phyloP scores from a whole-genome alignment of 2,113 vertebrate species.

The Eulacestoma nigropectus region DNA sequence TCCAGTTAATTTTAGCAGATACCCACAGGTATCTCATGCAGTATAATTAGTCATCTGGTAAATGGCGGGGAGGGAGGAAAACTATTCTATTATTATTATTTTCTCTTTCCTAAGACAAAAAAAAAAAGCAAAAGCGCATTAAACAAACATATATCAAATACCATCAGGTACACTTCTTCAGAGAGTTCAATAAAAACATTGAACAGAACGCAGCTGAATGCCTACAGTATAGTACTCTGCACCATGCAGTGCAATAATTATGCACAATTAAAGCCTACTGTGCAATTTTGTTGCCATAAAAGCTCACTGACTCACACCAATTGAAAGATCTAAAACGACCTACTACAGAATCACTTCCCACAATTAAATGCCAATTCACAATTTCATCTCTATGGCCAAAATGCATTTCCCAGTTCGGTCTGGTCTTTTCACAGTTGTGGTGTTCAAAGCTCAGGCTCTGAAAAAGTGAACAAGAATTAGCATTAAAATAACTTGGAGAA shows the following conservation, averaged over 20 bases:
- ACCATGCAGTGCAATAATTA: constrained; percentile 69
- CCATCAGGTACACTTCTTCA: constrained; percentile 10
- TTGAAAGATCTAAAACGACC: constrained; percentile 40
- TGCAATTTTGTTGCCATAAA: constrained; percentile 67
- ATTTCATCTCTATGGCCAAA: constrained; percentile 28
- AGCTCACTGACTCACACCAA: constrained; percentile 53
- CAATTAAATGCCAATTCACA: constrained; percentile 55
- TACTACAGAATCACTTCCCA: constrained; percentile 37
- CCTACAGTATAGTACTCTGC: constrained; percentile 44
- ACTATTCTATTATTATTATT: neutral
- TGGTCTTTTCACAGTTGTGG: neutral
- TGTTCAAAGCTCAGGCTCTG: constrained; percentile 19
- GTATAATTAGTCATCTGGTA: neutral
- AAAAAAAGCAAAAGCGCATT: neutral
- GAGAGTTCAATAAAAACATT: constrained; percentile 29
- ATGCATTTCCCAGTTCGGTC: constrained; percentile 19
- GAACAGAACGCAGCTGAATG: constrained; percentile 49
- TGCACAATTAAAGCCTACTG: constrained; percentile 71
- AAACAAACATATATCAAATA: constrained; percentile 24
- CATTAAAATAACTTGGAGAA: constrained; percentile 17
- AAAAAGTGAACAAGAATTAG: constrained; percentile 6
- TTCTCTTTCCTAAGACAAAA: neutral
- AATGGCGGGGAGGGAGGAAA: neutral
- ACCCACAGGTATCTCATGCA: neutral
- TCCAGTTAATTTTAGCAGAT: neutral